Conservation (phyloP, 2,888 invertebrate species). For the Pterostichus madidus region DNA sequence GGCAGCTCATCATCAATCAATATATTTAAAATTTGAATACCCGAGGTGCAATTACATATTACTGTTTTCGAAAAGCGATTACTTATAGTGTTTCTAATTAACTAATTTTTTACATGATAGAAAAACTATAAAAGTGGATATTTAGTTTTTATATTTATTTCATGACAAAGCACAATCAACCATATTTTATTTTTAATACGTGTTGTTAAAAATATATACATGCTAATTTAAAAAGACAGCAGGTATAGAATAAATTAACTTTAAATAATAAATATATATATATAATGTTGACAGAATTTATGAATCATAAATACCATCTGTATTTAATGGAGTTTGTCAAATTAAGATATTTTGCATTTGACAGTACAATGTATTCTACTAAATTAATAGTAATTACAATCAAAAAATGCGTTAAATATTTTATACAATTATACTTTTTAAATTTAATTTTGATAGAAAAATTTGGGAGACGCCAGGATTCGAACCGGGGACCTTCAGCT, state of each 20-base stretch:
- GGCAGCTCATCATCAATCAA: constrained; percentile 19
- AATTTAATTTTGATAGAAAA: no score
- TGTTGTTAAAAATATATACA: neutral
- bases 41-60: neutral
- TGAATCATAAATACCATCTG: neutral
- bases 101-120: no score
- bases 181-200: neutral
- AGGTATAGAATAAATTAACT: constrained; percentile 1
- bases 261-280: neutral
- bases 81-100: neutral
- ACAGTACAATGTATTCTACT: neutral
- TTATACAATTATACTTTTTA: no score
- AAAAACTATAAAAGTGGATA: neutral
- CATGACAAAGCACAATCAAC: no score
- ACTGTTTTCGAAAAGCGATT: neutral
- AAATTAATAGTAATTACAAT: neutral
- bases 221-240: constrained; percentile 7
- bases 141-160: neutral
- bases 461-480: no score
- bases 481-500: no score
- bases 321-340: neutral
- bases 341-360: neutral
- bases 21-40: constrained; percentile 14
- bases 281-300: neutral
- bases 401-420: no score